Evolutionary conservation across 2,888 invertebrate genomes (phyloP), one percentile per base, ranked within the genome.

Genomic region (Phengaris arion): DNA sequence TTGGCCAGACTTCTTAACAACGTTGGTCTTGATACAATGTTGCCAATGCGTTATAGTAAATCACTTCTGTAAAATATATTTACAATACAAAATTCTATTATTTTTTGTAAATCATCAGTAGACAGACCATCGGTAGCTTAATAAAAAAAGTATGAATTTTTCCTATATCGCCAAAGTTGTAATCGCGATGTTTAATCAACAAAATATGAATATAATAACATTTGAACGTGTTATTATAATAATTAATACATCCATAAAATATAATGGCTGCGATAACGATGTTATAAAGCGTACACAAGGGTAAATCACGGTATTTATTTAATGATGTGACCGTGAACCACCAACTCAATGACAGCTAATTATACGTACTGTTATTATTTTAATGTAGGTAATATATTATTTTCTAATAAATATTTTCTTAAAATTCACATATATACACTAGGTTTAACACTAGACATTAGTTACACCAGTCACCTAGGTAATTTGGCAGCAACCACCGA

Each of bases 241-340:
- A 72, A 72, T 52, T 54, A 72, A 54, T 52, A 52, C 13, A 35
- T 6, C 54, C 72, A 72, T 72, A 72, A 52, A 52, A 72, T 52
- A 72, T 52, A 72, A 72, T 52, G 54, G 69, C 8, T 6, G 15
- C 12, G 54, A 72, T 72, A 72, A 72, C 72, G 52, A 72, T 54
- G 6, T 54, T 51, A 72, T 72, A 72, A 72, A 52, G 35, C 35
- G 54, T 54, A 52, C 54, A 72, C 72, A 72, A 72, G 51, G 54
- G 72, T 72, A 72, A 70, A 70, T 70, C 72, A 45, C 72, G 54
- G 8, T 72, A 52, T 35, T 72, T 72, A 72, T 72, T 54, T 52
- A 72, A 54, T 70, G 12, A 15, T 35, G 10, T 72, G 72, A 15
- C 72, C 72, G 12, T 72, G 72, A 72, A 52, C 52, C 13, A 54